Evolutionary conservation across 2,888 invertebrate genomes (phyloP), one percentile per base, ranked within the genome.

Genomic region (Endotricha flammealis): DNA sequence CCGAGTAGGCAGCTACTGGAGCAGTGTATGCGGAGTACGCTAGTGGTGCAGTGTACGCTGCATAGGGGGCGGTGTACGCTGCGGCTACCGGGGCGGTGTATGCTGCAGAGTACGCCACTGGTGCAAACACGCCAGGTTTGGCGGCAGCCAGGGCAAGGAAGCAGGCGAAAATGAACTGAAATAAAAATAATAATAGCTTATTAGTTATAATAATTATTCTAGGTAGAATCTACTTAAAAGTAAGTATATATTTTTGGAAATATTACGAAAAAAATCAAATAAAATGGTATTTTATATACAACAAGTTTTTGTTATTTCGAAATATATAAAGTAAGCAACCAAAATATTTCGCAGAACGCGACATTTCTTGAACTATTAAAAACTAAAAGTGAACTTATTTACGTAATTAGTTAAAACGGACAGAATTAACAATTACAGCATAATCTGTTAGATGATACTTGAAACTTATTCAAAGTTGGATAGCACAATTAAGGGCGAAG

Each of bases 101-200:
- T 10, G 71, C 68, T 4, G 69, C 57, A 3, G 64, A 78, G 42
- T 52, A 50, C 17, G 46, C 50, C 33, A 65, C 73, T 28, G 75
- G 57, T 27, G 75, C 78, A 52, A 72, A 48, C 27, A 73, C 38
- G 16, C 57, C 65, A 28, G 87, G 85, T 51, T 80, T 78, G 35
- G 88, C 87, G 24, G 75, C 69, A 29, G 80, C 88, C 40, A 82
- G 48, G 14, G 83, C 88, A 68, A 89, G 49, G 53, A 89, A 63
- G 53, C 86, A 88, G 30, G 79, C 70, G 64, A 88, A 66, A 42
- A 77, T 47, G 44, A 74, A 63, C 89, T 89, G 62, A 6, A 59
- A 75, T 54, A 12, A 6, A 27, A 11, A 27, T 11, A 12, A 3
- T 27, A 11, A 22, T 4, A 22, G 2, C 3, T n/a, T 22, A 22